Evolutionary conservation across 2,113 vertebrate species (phyloP), one percentile per base, ranked within the genome.

Genomic region (Leptobrachium ailaonicum): DNA sequence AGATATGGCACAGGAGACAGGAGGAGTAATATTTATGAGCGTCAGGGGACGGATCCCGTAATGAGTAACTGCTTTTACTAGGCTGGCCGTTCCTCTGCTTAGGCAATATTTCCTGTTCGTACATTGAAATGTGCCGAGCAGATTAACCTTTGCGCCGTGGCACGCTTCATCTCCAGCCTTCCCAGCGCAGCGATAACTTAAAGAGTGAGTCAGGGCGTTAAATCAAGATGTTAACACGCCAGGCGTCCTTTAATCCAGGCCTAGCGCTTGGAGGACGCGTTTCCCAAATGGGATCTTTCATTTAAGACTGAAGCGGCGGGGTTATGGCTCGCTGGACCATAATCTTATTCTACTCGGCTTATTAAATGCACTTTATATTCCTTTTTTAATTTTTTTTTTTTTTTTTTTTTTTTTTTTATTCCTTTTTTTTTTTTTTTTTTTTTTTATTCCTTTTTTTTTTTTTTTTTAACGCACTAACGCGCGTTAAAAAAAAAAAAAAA

Each of bases 91-190:
- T 60, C 62, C 20, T 73, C 66, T 80, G 10, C 73, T 74, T 74
- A 80, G 53, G 63, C 63, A 80, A 69, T 74, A 74, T 74, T 80
- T 80, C 78, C 78, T 80, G 50, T 73, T 80, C 47, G 5, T 74
- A 11, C 53, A 73, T 47, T 13, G 13, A 74, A 68, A 73, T 66
- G 77, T 68, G 63, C 40, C 20, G 64, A 74, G 71, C 12, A 41
- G 71, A 11, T 56, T 73, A 60, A 73, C 62, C 62, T 79, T 66
- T 44, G 4, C 44, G 70, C 60, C 4, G n/a, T 73, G 62, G 60
- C 20, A 66, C 41, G 62, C 63, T 74, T 12, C 41, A 74, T 32
- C 41, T 42, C 11, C 71, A 68, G 73, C 64, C n/a, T 67, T 80
- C 56, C 45, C 53, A 80, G 42, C 66, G 72, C 53, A 66, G 69